Conservation (phyloP, 2,797 vertebrate species). For the Epinephelus awoara region DNA sequence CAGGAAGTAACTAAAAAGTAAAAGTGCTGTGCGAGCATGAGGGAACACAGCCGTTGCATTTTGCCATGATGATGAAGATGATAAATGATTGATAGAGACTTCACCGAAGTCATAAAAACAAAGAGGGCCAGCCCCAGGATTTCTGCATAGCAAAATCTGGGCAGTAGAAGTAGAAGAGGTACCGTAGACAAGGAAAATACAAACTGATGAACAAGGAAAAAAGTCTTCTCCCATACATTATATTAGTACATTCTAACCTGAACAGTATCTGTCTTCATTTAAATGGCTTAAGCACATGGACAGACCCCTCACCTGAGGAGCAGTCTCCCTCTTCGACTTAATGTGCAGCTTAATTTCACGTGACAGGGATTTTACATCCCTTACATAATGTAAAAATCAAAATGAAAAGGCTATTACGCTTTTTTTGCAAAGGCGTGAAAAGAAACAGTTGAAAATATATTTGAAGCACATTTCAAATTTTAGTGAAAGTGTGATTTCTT, state of each 20-base stretch:
- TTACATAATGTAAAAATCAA: not conserved
- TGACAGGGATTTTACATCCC: not conserved
- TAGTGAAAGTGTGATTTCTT: not conserved
- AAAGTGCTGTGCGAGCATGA: not conserved
- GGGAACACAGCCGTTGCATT: constrained; percentile 6
- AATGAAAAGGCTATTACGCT: not conserved
- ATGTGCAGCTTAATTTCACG: constrained; percentile 16
- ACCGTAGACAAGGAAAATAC: constrained; percentile 27
- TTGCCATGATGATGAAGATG: constrained; percentile 20
- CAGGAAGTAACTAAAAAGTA: not conserved
- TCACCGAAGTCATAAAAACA: constrained; percentile 85
- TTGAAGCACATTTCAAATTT: not conserved
- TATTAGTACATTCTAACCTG: constrained; percentile 27
- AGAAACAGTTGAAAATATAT: not conserved
- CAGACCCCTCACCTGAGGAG: constrained; percentile 18
- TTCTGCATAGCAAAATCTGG: constrained; percentile 73
- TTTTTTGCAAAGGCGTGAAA: not conserved
- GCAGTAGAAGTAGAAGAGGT: constrained; percentile 42
- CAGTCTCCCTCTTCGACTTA: not conserved
- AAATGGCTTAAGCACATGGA: constrained; percentile 56
- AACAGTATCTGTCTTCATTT: constrained; percentile 21
- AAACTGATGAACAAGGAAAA: constrained; percentile 19
- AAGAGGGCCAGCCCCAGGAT: constrained; percentile 63
- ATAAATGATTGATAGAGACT: constrained; percentile 67
- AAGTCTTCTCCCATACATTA: constrained; percentile 17